These are phyloP conservation scores for Halcyon malimbica DNA, from an alignment of 2,113 vertebrate genomes.

Conservation along the genomic window DNA sequence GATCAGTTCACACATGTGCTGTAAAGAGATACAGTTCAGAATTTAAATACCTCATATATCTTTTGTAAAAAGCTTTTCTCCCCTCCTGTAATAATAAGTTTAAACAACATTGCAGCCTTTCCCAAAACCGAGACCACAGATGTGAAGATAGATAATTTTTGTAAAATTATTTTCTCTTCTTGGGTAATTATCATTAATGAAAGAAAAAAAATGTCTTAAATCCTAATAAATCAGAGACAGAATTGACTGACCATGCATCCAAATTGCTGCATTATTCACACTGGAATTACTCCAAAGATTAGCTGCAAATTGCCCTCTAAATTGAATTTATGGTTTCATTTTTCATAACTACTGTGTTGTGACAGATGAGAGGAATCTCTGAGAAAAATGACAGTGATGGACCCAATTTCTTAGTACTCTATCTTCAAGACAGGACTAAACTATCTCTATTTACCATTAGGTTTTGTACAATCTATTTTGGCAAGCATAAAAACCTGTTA, in stretches of 20 bases:
- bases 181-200: conserved; percentile 82
- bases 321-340: conserved; percentile 87
- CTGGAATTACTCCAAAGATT: conserved; percentile 85
- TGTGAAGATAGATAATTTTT: conserved; percentile 68
- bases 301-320: conserved; percentile 84
- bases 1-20: conserved; percentile 70
- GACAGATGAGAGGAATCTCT: conserved; percentile 77
- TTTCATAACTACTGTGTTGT: conserved; percentile 81
- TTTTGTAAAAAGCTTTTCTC: conserved; percentile 55
- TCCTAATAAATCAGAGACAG: conserved; percentile 79
- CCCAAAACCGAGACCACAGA: conserved; percentile 59
- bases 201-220: conserved; percentile 77
- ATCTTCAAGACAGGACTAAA: conserved; percentile 68
- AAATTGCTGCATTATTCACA: conserved; percentile 85
- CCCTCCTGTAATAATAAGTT: conserved; percentile 60
- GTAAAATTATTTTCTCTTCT: conserved; percentile 79
- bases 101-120: conserved; percentile 63
- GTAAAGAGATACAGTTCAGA: conserved; percentile 68
- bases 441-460: conserved; percentile 63
- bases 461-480: conserved; percentile 70
- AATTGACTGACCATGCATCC: conserved; percentile 82
- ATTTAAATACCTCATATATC: conserved; percentile 68
- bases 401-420: conserved; percentile 69
- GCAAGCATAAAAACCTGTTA: conserved; percentile 71
- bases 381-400: conserved; percentile 77